These are phyloP conservation scores for Limanda limanda DNA, from an alignment of 2,113 vertebrate genomes.

Conservation along the genomic window DNA sequence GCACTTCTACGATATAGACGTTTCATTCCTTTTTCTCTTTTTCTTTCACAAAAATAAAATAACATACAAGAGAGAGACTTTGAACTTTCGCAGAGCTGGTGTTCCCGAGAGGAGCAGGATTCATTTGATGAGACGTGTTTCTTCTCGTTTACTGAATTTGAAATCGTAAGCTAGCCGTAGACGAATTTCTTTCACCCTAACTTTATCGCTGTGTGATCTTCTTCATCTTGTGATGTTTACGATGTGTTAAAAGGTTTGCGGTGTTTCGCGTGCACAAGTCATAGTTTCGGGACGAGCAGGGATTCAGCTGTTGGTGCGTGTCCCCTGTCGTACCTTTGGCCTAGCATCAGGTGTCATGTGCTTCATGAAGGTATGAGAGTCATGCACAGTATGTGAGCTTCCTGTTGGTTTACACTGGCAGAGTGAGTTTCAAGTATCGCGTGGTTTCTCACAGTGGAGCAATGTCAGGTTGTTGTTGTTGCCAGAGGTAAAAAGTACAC, in stretches of 20 bases:
- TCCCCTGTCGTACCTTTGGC: neutral
- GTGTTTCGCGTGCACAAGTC: constrained; percentile 9
- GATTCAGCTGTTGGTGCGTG: constrained; percentile 7
- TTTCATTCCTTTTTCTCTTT: constrained; percentile 3
- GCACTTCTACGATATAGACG: neutral
- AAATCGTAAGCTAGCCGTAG: constrained; percentile 7
- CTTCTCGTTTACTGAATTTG: constrained; percentile 41
- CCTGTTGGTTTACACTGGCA: constrained; percentile 41
- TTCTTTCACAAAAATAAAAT: neutral
- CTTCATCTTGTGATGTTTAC: constrained; percentile 60
- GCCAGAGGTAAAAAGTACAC: too few relatives aligned
- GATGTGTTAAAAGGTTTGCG: constrained; percentile 40
- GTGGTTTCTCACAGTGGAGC: too few relatives aligned
- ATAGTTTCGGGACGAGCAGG: constrained; percentile 4
- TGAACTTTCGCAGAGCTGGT: constrained; percentile 22
- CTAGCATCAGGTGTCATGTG: constrained; percentile 10
- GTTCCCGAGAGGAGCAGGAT: constrained; percentile 10
- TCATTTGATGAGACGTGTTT: constrained; percentile 42
- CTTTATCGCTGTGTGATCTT: constrained; percentile 32
- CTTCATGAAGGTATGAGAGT: constrained; percentile 12
- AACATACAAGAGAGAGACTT: constrained; percentile 4
- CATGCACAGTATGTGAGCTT: constrained; percentile 4
- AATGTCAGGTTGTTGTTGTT: too few relatives aligned
- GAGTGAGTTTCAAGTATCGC: too few relatives aligned
- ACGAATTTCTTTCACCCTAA: constrained; percentile 27